Evolutionary conservation across 2,797 vertebrate species (phyloP).

Genomic region (Xerus rutilus): DNA sequence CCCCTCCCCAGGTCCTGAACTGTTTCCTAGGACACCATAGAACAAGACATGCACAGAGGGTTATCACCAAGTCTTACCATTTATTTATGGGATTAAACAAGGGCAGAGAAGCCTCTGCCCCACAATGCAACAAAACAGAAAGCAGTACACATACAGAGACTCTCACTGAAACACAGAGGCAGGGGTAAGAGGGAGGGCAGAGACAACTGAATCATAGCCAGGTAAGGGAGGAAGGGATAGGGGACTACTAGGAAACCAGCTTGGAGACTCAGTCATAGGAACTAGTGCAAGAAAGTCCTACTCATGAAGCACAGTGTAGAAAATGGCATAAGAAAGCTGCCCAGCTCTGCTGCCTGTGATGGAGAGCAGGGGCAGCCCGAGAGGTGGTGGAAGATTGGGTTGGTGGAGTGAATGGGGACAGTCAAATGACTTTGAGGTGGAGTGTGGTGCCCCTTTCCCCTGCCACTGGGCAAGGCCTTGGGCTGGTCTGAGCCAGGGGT

Average conservation of each 20-base stretch:
- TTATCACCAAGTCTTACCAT: slow-evolving; percentile 92
- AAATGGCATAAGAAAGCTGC: slow-evolving; percentile 92
- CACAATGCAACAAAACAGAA: slow-evolving; percentile 93
- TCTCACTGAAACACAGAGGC: slow-evolving; percentile 91
- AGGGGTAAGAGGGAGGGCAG: slow-evolving; percentile 87
- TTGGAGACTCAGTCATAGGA: slow-evolving; percentile 92
- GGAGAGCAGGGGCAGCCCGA: slow-evolving; percentile 85
- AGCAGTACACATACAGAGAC: slow-evolving; percentile 93
- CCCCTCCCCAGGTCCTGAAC: neutral
- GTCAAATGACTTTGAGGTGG: slow-evolving; percentile 84
- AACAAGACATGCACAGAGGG: slow-evolving; percentile 71
- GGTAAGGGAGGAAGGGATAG: slow-evolving; percentile 84
- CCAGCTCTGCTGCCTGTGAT: slow-evolving; percentile 87
- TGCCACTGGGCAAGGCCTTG: slow-evolving; percentile 81
- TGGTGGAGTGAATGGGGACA: slow-evolving; percentile 76
- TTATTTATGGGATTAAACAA: slow-evolving; percentile 93
- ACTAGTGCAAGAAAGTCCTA: slow-evolving; percentile 94
- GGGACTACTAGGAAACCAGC: slow-evolving; percentile 88
- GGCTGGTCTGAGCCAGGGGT: slow-evolving; percentile 82
- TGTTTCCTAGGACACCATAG: neutral
- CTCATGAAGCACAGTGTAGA: slow-evolving; percentile 94
- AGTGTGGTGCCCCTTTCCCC: slow-evolving; percentile 82
- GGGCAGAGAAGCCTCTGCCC: slow-evolving; percentile 89
- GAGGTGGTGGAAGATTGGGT: slow-evolving; percentile 76
- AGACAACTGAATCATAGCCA: slow-evolving; percentile 92